Conservation (phyloP, 30 jellyfish, hydroid and myxozoan species). For the Hydra vulgaris region DNA sequence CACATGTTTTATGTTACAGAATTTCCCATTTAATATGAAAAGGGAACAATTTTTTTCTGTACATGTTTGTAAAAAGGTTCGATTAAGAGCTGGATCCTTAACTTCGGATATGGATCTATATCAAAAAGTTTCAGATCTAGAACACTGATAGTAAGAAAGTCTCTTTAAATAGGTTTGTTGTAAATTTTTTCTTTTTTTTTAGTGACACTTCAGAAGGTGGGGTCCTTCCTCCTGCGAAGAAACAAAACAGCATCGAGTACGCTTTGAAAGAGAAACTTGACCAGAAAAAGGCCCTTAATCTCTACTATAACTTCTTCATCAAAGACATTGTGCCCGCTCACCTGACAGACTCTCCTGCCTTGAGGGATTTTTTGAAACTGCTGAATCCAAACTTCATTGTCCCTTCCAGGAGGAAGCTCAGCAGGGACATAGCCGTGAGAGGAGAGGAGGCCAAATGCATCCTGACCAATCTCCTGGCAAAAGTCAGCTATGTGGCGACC, state of each 20-base stretch:
- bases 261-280: not conserved
- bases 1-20: not conserved
- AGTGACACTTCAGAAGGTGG: not conserved
- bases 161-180: not conserved
- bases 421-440: not conserved
- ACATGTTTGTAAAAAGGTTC: not conserved
- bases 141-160: not conserved
- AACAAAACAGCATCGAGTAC: not conserved
- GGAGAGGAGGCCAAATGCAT: not conserved
- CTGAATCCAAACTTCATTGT: slow-evolving; percentile 3
- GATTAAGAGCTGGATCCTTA: not conserved
- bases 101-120: not conserved
- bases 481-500: slow-evolving; percentile 10
- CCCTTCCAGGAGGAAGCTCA: slow-evolving; percentile 6
- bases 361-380: not conserved
- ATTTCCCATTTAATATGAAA: not conserved
- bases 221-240: not conserved
- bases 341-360: slow-evolving; percentile 9
- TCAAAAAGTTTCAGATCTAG: not conserved
- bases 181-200: not conserved
- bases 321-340: slow-evolving; percentile 3
- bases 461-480: not conserved
- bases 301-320: slow-evolving; percentile 3
- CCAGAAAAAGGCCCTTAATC: not conserved
- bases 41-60: not conserved